A percentile compares a stretch with the other conserved stretches of the same genome.
These are phyloP conservation scores for Acipenser ruthenus DNA, from an alignment of 2,797 vertebrate species.

Conservation along the genomic window DNA sequence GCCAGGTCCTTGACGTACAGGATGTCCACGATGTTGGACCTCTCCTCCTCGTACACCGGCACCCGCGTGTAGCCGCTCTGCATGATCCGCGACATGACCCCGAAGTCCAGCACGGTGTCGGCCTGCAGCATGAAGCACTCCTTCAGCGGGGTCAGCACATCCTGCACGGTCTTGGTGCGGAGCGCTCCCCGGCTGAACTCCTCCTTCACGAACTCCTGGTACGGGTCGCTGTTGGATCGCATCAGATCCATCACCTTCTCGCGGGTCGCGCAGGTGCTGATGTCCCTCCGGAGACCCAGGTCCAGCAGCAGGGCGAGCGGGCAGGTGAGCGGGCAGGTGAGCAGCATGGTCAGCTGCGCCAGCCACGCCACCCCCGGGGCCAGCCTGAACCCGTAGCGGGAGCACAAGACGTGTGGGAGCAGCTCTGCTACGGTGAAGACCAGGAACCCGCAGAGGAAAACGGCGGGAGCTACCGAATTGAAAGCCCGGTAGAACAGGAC, in stretches of 20 bases:
- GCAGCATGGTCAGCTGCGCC: constrained; percentile 71
- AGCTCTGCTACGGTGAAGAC: constrained; percentile 72
- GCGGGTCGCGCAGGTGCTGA: constrained; percentile 62
- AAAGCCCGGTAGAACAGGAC: constrained; percentile 66
- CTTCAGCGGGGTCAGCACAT: constrained; percentile 78
- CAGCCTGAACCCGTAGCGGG: constrained; percentile 70
- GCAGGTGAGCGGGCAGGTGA: constrained; percentile 72
- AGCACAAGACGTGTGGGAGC: constrained; percentile 69
- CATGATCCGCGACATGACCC: constrained; percentile 85
- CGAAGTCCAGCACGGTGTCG: constrained; percentile 70
- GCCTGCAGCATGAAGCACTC: constrained; percentile 86
- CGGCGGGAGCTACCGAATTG: constrained; percentile 50
- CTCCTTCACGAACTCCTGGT: constrained; percentile 79
- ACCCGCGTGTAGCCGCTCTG: constrained; percentile 84
- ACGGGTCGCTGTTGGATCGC: constrained; percentile 70
- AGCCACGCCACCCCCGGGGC: constrained; percentile 71
- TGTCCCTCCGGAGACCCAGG: constrained; percentile 58
- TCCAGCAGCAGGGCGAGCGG: constrained; percentile 76
- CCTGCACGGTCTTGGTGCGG: constrained; percentile 79
- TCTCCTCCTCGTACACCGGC: constrained; percentile 85
- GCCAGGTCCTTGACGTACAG: constrained; percentile 82
- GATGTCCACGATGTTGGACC: constrained; percentile 85
- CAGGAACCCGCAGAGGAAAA: constrained; percentile 64
- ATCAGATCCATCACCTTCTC: constrained; percentile 72
- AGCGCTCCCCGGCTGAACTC: constrained; percentile 76